Evolutionary conservation across 2,888 invertebrate species (phyloP), one percentile per base, ranked within the genome.

Genomic region (Blera fallax): DNA sequence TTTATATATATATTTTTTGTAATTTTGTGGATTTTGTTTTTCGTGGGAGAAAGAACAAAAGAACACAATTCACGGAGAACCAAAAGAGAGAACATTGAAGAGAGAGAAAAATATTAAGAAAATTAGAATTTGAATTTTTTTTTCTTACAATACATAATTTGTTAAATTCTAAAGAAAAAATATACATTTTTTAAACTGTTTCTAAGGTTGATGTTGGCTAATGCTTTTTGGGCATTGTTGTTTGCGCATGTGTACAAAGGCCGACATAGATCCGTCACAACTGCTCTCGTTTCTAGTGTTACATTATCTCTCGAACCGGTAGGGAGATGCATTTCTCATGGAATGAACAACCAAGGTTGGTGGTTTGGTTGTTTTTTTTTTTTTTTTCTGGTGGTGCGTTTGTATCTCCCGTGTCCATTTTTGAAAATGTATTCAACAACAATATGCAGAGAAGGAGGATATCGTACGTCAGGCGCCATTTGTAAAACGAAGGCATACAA

Each of bases 71-170:
- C 76, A 81, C 85, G 85, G 56, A 85, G 82, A 78, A 87, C 82
- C 87, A 87, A 87, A 87, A 78, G 77, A 82, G 81, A 85, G 80
- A 87, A 87, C 81, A 82, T 87, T 82, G 87, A 87, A 82, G 82
- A 87, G 87, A 79, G 78, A 87, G 77, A 85, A 87, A 87, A 87
- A 87, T 78, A 76, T 82, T 82, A 78, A 82, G 87, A 73, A 87
- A 77, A 87, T 87, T 87, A 87, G 87, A 87, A 82, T 82, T 87
- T 77, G 77, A 82, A 16, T 64, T 54, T 70, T 54, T 72, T 54
- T 76, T 54, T 70, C 60, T 52, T 54, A 65, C 52, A 81, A 85
- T 85, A 85, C 76, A 81, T 76, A 74, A 78, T 80, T 85, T 76
- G 74, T 85, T 81, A 85, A 81, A 77, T 85, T 85, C 84, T 84